phyloP scores from a whole-genome alignment of 2,888 invertebrate species.

The Aradus depressus region DNA sequence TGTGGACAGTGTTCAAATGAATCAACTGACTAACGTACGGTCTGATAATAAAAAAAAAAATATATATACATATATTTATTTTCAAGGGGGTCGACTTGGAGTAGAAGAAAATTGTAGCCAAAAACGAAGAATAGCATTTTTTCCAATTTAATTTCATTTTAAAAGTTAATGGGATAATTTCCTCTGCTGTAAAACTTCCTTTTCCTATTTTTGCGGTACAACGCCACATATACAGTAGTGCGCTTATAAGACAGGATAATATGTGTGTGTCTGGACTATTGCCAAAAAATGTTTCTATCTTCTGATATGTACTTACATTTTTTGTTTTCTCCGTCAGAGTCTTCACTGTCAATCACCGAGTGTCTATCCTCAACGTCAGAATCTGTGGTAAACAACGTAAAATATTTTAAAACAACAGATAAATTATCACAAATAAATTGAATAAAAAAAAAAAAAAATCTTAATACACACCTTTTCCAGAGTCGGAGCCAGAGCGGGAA shows the following conservation, averaged over 20 bases:
- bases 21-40: background rate
- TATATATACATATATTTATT: background rate
- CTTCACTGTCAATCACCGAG: constrained; percentile 33
- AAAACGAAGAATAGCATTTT: too few species aligned
- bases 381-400: constrained; percentile 18
- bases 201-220: too few species aligned
- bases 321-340: constrained; percentile 25
- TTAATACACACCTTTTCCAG: constrained; percentile 25
- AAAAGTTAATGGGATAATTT: too few species aligned
- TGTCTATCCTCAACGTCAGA: constrained; percentile 33
- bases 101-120: too few species aligned
- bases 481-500: constrained; percentile 29
- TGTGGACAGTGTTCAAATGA: background rate
- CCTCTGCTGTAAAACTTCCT: too few species aligned
- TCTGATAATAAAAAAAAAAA: background rate
- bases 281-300: too few species aligned
- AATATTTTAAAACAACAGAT: constrained; percentile 1
- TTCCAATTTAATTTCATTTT: too few species aligned
- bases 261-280: too few species aligned
- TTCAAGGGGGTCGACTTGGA: too few species aligned
- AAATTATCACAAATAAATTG: constrained; percentile 11
- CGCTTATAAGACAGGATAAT: too few species aligned
- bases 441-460: constrained; percentile 23
- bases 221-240: too few species aligned
- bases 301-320: constrained; percentile 18